Percentiles rank a stretch among this genome's conserved stretches.
Conservation (phyloP, 2,113 vertebrate species). For the Oncorhynchus nerka region DNA sequence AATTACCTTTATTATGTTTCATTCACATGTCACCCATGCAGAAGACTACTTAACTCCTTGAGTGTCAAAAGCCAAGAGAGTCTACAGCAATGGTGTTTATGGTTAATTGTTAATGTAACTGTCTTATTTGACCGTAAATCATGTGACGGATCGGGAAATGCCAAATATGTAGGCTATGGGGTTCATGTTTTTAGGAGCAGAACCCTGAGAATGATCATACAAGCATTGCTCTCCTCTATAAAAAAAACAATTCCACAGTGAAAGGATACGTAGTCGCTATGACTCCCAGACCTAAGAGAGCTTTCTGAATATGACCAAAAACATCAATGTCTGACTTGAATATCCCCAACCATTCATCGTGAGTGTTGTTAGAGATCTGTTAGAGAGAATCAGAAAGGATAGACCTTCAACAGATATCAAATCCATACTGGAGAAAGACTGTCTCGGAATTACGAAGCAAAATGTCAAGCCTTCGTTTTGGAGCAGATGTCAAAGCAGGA, state of each 20-base stretch:
- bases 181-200: neutral
- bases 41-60: slow-evolving; percentile 76
- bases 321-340: neutral
- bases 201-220: neutral
- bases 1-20: slow-evolving; percentile 97
- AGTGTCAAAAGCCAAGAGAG: slow-evolving; percentile 49
- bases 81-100: slow-evolving; percentile 39
- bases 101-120: slow-evolving; percentile 27
- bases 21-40: slow-evolving; percentile 76
- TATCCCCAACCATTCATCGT: neutral
- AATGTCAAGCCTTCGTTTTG: slow-evolving; percentile 17
- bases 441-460: slow-evolving; percentile 9
- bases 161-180: slow-evolving; percentile 6
- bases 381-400: neutral
- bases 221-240: too few species aligned
- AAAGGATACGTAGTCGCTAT: neutral
- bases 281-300: slow-evolving; percentile 1
- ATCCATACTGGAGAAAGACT: slow-evolving; percentile 14
- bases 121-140: slow-evolving; percentile 34
- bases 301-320: slow-evolving; percentile 6
- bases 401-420: slow-evolving; percentile 32
- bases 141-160: slow-evolving; percentile 23
- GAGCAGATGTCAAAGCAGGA: slow-evolving; percentile 44
- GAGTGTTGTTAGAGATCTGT: neutral
- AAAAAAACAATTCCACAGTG: too few species aligned